Percentiles rank a stretch among this genome's conserved stretches.
Conservation (phyloP, 2,888 invertebrate species). For the Eustalomyia histrio region DNA sequence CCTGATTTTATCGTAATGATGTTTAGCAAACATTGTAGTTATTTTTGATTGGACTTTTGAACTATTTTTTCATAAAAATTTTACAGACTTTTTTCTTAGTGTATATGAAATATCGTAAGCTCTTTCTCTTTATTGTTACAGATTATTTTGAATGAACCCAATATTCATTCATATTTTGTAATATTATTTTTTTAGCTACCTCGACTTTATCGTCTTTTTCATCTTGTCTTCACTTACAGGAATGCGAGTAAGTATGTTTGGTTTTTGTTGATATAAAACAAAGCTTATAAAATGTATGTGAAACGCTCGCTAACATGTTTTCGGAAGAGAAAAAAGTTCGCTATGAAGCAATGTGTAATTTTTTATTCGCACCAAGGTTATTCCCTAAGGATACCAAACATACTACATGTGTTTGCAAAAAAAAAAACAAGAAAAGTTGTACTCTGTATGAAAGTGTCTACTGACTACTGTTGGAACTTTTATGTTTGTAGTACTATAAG, state of each 20-base stretch:
- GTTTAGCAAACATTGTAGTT: too few relatives aligned
- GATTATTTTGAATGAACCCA: slow-evolving; percentile 59
- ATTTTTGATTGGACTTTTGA: too few relatives aligned
- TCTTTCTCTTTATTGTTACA: slow-evolving; percentile 51
- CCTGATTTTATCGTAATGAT: too few relatives aligned
- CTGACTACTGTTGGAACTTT: slow-evolving; percentile 27
- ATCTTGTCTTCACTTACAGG: slow-evolving; percentile 37
- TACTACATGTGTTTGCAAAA: slow-evolving; percentile 43
- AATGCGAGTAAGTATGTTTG: background rate
- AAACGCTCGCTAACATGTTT: slow-evolving; percentile 44
- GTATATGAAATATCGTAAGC: background rate
- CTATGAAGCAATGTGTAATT: slow-evolving; percentile 75
- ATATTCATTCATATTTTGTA: slow-evolving; percentile 65
- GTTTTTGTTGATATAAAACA: slow-evolving; percentile 32
- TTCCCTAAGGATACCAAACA: slow-evolving; percentile 73
- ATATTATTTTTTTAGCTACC: slow-evolving; percentile 37
- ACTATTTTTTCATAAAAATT: too few relatives aligned
- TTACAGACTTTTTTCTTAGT: too few relatives aligned
- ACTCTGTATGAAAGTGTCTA: slow-evolving; percentile 18
- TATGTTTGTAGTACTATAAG: slow-evolving; percentile 30
- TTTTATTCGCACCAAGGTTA: slow-evolving; percentile 78
- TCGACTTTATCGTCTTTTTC: background rate
- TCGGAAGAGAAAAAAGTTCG: slow-evolving; percentile 38
- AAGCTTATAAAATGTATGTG: slow-evolving; percentile 42
- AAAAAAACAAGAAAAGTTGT: slow-evolving; percentile 30